A percentile compares a stretch with the other conserved stretches of the same genome.
Evolutionary conservation across 1,140 invertebrate genomes (phyloP).

Genomic region (Drosophila ambigua): DNA sequence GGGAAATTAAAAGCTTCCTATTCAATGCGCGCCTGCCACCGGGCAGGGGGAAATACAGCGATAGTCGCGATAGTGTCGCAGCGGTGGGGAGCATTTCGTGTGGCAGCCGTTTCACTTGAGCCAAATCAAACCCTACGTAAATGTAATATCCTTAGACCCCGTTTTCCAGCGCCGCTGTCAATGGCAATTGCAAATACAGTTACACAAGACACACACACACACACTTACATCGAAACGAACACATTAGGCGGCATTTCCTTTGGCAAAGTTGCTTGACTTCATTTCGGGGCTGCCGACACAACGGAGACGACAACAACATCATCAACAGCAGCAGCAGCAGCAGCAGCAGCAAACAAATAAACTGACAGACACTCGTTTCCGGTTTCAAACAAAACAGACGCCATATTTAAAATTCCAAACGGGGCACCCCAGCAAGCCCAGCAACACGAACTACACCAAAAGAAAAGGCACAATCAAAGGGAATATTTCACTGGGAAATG

Average conservation of each 20-base stretch:
- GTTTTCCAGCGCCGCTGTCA: constrained; percentile 51
- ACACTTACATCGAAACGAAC: constrained; percentile 53
- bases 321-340: constrained; percentile 52
- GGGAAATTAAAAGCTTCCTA: no score
- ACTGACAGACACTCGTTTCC: constrained; percentile 81
- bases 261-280: constrained; percentile 77
- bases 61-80: no score
- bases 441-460: constrained; percentile 25
- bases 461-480: no score
- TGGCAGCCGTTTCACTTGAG: background rate
- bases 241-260: constrained; percentile 77
- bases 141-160: constrained; percentile 25
- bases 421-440: constrained; percentile 43
- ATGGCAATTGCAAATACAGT: constrained; percentile 49
- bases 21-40: no score
- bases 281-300: constrained; percentile 60
- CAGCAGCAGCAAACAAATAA: constrained; percentile 70
- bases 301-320: constrained; percentile 41
- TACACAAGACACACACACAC: constrained; percentile 41
- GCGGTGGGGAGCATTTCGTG: no score
- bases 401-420: constrained; percentile 82
- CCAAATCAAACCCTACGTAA: constrained; percentile 18
- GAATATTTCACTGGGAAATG: no score
- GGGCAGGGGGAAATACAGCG: no score
- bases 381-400: constrained; percentile 82